Conservation (phyloP, 2,113 vertebrate genomes). For the Halichoeres trimaculatus region DNA sequence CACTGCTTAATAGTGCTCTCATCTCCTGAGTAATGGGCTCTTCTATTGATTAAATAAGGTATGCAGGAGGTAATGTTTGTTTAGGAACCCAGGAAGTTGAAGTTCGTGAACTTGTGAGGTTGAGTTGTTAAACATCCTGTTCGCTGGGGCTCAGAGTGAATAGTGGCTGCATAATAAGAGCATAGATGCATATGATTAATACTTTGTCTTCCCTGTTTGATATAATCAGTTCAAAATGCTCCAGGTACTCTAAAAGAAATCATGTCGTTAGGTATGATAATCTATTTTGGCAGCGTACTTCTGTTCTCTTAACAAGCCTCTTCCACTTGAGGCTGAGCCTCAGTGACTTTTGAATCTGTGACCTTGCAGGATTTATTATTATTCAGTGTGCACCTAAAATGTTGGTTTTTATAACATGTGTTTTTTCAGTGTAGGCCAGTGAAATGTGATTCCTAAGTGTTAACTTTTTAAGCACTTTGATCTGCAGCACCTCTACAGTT, state of each 20-base stretch:
- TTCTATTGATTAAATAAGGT: slow-evolving; percentile 82
- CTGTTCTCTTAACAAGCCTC: not conserved
- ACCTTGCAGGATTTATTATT: not conserved
- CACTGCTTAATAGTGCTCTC: slow-evolving; percentile 70
- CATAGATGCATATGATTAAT: not conserved
- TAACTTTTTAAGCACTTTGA: no score
- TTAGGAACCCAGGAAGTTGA: slow-evolving; percentile 57
- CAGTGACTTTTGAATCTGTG: not conserved
- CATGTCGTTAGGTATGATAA: not conserved
- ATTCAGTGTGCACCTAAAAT: not conserved
- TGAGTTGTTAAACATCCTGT: not conserved
- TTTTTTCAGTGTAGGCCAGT: not conserved
- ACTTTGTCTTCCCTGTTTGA: not conserved
- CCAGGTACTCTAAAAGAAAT: not conserved
- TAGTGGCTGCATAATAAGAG: not conserved
- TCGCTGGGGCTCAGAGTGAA: not conserved
- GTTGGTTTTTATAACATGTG: not conserved
- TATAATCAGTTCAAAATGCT: not conserved
- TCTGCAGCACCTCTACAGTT: no score
- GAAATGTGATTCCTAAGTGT: no score
- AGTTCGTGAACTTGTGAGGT: slow-evolving; percentile 51
- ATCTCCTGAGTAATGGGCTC: slow-evolving; percentile 75
- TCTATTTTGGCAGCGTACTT: not conserved
- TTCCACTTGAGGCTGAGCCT: not conserved
- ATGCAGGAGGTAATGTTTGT: slow-evolving; percentile 76